These are phyloP conservation scores for Perithous albicinctus DNA, from an alignment of 2,888 invertebrate species.

Conservation along the genomic window DNA sequence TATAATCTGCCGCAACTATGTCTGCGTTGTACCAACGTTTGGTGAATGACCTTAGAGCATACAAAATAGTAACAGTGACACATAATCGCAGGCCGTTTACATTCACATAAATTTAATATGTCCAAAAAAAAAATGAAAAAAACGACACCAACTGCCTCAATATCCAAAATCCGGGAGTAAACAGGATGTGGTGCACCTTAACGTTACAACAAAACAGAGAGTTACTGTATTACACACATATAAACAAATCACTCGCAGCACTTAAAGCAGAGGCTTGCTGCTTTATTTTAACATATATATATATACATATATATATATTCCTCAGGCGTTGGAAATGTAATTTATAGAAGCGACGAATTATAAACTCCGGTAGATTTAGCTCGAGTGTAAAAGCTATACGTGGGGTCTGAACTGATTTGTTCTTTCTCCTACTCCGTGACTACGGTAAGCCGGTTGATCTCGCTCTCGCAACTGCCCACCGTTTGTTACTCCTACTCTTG, in stretches of 20 bases:
- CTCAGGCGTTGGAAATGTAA: background rate
- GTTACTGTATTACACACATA: background rate
- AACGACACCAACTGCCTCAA: background rate
- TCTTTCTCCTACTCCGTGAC: conserved; percentile 10
- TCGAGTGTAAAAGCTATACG: conserved; percentile 22
- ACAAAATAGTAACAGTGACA: background rate
- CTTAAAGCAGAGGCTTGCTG: no score
- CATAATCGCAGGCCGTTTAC: conserved; percentile 5
- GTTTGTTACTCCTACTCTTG: background rate
- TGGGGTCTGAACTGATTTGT: conserved; percentile 41
- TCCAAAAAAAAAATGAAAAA: no score
- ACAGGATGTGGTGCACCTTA: conserved; percentile 18
- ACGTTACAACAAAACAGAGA: background rate
- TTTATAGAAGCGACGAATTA: background rate
- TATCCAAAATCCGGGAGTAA: background rate
- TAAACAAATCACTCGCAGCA: background rate
- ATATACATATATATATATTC: conserved; percentile 1
- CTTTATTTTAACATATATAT: background rate
- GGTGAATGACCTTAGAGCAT: background rate
- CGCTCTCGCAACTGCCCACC: background rate
- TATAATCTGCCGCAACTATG: background rate
- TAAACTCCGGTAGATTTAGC: background rate
- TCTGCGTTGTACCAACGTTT: background rate
- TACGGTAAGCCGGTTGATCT: conserved; percentile 14
- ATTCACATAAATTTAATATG: no score